Evolutionary conservation across 2,113 vertebrate genomes (phyloP).

Genomic region (Eubucco bourcierii): DNA sequence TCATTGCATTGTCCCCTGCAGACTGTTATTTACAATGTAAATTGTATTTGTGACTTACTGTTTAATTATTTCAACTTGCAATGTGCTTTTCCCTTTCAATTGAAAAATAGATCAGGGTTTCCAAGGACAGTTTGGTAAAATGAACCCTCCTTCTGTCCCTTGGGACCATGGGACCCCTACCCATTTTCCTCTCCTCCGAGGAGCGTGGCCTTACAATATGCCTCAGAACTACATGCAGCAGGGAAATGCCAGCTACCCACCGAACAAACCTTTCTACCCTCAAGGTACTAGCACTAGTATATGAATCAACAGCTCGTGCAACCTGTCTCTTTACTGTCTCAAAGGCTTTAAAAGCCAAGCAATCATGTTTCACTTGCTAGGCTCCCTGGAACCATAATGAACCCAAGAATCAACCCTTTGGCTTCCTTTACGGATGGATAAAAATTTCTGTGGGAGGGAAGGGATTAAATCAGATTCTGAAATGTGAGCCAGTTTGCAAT

Average conservation of each 20-base stretch:
- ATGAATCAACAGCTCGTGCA: constrained; percentile 57
- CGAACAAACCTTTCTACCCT: constrained; percentile 88
- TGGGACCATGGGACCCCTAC: constrained; percentile 88
- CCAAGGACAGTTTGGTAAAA: constrained; percentile 85
- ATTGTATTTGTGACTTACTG: constrained; percentile 64
- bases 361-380: background rate
- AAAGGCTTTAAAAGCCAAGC: constrained; percentile 52
- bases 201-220: constrained; percentile 93
- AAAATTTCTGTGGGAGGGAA: constrained; percentile 49
- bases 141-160: constrained; percentile 83
- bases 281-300: constrained; percentile 81
- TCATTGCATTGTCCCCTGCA: background rate
- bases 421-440: background rate
- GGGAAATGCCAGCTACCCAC: constrained; percentile 88
- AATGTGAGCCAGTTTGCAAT: background rate
- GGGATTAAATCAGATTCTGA: background rate
- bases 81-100: constrained; percentile 68
- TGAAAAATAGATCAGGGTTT: constrained; percentile 87
- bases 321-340: constrained; percentile 63
- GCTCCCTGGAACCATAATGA: background rate
- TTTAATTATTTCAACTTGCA: constrained; percentile 69
- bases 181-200: constrained; percentile 86
- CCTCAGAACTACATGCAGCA: constrained; percentile 94
- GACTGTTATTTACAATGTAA: constrained; percentile 62
- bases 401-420: background rate